Evolutionary conservation across 2,797 vertebrate genomes (phyloP).

Genomic region (Betta splendens): DNA sequence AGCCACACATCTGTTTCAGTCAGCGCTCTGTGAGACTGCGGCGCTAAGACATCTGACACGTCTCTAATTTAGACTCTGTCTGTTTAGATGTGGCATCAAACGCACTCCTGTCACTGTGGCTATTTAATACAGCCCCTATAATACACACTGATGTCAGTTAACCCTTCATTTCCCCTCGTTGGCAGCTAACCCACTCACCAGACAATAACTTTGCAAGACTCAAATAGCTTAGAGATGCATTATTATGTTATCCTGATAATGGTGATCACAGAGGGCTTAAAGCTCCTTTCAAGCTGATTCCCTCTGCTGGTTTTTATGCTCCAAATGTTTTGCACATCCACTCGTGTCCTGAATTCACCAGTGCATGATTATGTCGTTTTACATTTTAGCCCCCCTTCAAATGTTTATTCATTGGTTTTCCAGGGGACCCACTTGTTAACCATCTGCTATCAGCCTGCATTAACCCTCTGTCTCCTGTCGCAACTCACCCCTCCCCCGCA

Average conservation of each 20-base stretch:
- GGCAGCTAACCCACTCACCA: conserved; percentile 7
- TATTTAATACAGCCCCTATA: conserved; percentile 33
- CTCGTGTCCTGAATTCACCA: too few species aligned
- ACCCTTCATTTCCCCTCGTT: conserved; percentile 15
- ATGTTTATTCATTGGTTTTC: conserved; percentile 11
- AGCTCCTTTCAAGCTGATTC: too few species aligned
- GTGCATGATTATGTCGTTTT: too few species aligned
- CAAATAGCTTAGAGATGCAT: too few species aligned
- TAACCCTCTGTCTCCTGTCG: conserved; percentile 61
- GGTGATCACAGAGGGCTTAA: too few species aligned
- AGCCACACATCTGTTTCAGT: conserved; percentile 45
- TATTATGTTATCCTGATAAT: too few species aligned
- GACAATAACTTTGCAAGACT: too few species aligned
- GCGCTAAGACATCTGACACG: conserved; percentile 12
- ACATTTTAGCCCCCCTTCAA: too few species aligned
- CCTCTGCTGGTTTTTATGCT: too few species aligned
- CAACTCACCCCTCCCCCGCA: conserved; percentile 35
- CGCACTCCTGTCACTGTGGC: conserved; percentile 36
- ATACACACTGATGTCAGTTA: conserved; percentile 32
- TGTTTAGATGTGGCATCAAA: conserved; percentile 28
- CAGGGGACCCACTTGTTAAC: too few species aligned
- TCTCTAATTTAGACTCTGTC: conserved; percentile 42
- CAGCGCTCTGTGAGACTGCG: conserved; percentile 10
- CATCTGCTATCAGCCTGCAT: too few species aligned
- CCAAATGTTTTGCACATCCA: too few species aligned